These are phyloP conservation scores for Megalurothrips usitatus DNA, from an alignment of 2,888 invertebrate species.

Conservation along the genomic window DNA sequence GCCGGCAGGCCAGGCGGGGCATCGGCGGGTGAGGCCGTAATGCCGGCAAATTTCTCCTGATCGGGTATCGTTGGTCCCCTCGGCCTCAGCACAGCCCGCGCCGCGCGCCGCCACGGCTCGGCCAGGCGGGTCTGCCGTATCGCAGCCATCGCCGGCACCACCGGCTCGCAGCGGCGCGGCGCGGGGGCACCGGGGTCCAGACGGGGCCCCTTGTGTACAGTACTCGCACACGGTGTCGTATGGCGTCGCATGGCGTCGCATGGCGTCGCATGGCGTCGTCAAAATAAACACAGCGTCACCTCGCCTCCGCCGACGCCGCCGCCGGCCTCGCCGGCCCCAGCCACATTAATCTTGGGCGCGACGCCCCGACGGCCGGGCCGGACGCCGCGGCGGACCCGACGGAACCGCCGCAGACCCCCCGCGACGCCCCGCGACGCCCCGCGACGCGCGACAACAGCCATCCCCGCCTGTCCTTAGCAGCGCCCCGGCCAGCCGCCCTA, in stretches of 20 bases:
- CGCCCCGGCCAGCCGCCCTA: neutral
- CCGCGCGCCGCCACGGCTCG: neutral
- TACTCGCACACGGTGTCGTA: neutral
- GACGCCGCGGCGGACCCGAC: no score
- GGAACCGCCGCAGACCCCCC: no score
- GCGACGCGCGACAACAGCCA: no score
- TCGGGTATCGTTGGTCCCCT: neutral
- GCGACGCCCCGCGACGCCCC: no score
- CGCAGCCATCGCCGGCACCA: neutral
- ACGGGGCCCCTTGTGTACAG: no score
- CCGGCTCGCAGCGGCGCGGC: neutral
- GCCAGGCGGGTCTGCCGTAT: neutral
- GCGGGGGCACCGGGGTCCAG: no score
- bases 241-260: neutral
- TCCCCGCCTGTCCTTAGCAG: neutral
- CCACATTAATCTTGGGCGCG: neutral
- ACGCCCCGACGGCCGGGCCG: neutral
- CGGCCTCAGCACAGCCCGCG: neutral
- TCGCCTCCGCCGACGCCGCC: no score
- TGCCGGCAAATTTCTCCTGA: neutral
- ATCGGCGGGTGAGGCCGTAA: neutral
- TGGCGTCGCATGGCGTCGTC: conserved; percentile 1
- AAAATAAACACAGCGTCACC: neutral
- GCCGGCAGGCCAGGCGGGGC: neutral
- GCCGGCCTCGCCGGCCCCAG: neutral